Conservation (phyloP, 2,797 vertebrate species). For the Heterohyrax brucei region DNA sequence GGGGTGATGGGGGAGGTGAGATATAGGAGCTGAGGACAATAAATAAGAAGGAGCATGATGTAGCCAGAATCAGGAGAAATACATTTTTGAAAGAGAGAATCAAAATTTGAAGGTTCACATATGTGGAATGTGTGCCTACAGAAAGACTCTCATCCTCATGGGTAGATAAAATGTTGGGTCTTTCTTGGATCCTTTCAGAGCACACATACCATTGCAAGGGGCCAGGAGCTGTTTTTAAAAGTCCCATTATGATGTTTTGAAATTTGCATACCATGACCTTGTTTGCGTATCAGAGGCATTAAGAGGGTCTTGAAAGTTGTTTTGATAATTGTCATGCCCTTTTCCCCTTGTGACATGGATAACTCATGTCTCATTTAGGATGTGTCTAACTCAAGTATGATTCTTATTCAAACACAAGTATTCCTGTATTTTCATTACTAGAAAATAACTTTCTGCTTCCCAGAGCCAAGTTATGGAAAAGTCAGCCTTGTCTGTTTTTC, state of each 20-base stretch:
- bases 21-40: neutral
- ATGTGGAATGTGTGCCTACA: neutral
- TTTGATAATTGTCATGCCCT: conserved; percentile 35
- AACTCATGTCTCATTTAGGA: conserved; percentile 57
- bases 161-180: neutral
- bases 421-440: conserved; percentile 74
- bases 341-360: conserved; percentile 30
- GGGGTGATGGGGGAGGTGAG: neutral
- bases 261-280: conserved; percentile 59
- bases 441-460: conserved; percentile 78
- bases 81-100: neutral
- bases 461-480: conserved; percentile 68
- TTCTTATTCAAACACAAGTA: conserved; percentile 75
- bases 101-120: neutral
- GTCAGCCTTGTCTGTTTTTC: conserved; percentile 81
- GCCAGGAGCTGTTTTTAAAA: conserved; percentile 35
- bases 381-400: conserved; percentile 63
- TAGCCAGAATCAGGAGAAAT: neutral
- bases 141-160: neutral
- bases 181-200: neutral
- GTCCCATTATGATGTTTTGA: neutral
- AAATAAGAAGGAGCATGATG: neutral
- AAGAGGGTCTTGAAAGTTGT: conserved; percentile 1
- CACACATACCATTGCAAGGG: neutral
- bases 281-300: conserved; percentile 30